Conservation (phyloP, 1,140 invertebrate genomes). For the Drosophila novamexicana region DNA sequence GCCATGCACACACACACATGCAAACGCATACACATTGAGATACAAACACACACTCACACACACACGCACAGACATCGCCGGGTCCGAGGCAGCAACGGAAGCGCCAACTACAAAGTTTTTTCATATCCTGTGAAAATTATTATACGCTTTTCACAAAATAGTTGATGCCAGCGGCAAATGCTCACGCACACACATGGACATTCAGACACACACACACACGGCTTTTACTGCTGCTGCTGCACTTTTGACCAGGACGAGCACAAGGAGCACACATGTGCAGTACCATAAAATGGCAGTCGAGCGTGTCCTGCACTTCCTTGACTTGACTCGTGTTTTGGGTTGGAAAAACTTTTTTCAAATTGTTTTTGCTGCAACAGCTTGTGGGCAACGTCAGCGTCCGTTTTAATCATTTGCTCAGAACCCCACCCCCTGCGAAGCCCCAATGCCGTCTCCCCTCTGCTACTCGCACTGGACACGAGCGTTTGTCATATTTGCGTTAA, state of each 20-base stretch:
- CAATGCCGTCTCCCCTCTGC: not conserved
- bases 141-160: slow-evolving; percentile 78
- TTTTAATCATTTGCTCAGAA: slow-evolving; percentile 66
- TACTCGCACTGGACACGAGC: slow-evolving; percentile 9
- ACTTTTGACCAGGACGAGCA: slow-evolving; percentile 61
- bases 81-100: slow-evolving; percentile 54
- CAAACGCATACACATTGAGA: not conserved
- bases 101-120: slow-evolving; percentile 77
- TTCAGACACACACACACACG: not conserved
- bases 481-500: slow-evolving; percentile 33
- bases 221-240: slow-evolving; percentile 48
- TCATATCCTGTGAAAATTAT: slow-evolving; percentile 82
- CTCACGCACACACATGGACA: slow-evolving; percentile 6
- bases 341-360: slow-evolving; percentile 72
- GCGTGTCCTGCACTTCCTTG: slow-evolving; percentile 37
- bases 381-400: slow-evolving; percentile 56
- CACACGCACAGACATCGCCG: not conserved
- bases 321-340: slow-evolving; percentile 4
- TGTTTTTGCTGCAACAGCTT: slow-evolving; percentile 71
- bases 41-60: slow-evolving; percentile 3
- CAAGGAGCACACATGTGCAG: slow-evolving; percentile 23
- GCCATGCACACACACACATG: slow-evolving; percentile 37
- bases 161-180: slow-evolving; percentile 60
- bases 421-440: not conserved
- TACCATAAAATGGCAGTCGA: slow-evolving; percentile 40